phyloP scores from a whole-genome alignment of 2,797 vertebrate genomes.

The Ctenochaetus hawaiiensis region DNA sequence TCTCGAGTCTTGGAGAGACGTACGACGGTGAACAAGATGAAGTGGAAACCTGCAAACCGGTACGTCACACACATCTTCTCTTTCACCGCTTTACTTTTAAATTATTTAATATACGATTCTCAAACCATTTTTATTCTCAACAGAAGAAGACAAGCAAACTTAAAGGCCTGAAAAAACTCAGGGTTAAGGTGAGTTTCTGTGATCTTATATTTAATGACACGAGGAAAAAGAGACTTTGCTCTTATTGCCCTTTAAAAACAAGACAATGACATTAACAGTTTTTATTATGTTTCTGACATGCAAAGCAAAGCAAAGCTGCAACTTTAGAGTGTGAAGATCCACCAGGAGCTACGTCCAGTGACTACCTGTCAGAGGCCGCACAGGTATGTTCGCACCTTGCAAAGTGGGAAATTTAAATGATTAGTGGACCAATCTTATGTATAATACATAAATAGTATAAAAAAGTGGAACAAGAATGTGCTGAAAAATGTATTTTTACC shows the following conservation, averaged over 20 bases:
- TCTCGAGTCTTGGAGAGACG: constrained; percentile 14
- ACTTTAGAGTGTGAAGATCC: constrained; percentile 30
- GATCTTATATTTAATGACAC: neutral
- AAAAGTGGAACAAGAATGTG: too few relatives aligned
- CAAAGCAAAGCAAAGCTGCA: constrained; percentile 55
- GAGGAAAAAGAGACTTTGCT: too few relatives aligned
- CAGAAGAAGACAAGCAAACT: constrained; percentile 69
- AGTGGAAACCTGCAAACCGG: constrained; percentile 56
- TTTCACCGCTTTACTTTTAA: neutral
- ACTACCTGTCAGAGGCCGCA: constrained; percentile 82
- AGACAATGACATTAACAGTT: neutral
- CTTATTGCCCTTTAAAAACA: neutral
- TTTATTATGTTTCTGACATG: neutral
- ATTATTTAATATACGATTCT: neutral
- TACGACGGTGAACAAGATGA: constrained; percentile 47
- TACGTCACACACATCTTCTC: constrained; percentile 11
- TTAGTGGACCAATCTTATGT: too few relatives aligned
- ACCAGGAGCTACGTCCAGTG: constrained; percentile 62
- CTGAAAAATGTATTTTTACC: too few relatives aligned
- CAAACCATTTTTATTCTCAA: neutral
- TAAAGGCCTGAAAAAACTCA: constrained; percentile 48
- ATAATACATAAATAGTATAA: too few relatives aligned
- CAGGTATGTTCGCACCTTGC: constrained; percentile 57
- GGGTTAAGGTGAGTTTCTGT: constrained; percentile 53
- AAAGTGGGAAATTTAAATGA: neutral